Evolutionary conservation across 2,888 invertebrate genomes (phyloP), one percentile per base, ranked within the genome.

Genomic region (Drosophila dives): DNA sequence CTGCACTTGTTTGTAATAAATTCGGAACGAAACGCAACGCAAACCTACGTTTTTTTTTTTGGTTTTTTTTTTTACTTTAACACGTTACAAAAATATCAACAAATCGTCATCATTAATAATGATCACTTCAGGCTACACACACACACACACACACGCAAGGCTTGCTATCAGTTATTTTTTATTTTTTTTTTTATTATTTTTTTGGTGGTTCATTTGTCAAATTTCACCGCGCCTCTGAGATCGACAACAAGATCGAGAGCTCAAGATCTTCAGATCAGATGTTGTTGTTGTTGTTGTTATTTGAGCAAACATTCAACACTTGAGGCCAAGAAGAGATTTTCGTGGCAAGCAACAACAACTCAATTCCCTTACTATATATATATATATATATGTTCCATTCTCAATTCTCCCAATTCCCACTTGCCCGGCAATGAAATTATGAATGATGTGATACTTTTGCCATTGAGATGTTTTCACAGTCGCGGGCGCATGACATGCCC

Each of bases 101-200:
- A 92, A 92, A 92, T 92, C 92, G 92, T 91, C 91, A 92, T 92
- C 92, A 92, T 92, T 92, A 92, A 92, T 92, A 92, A 92, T 90
- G 90, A 92, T 92, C 92, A 91, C 89, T 89, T 85, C 74, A 70
- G 75, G 81, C 86, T 48, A 75, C 60, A 69, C 63, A 59, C 66
- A 69, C 71, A 54, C 20, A 60, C 49, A 23, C 17, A 55, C 36
- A 12, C 56, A 56, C 45, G 23, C 55, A 65, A 26, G 29, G 63
- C 65, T 61, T 71, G 70, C 75, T 77, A 79, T 77, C 69, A 66
- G 66, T 64, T 63, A 48, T 60, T 40, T 45, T 45, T 4, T 45
- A 15, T 54, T 55, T 62, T 15, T 58, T 29, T 64, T 49, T 54
- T 55, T 48, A 20, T 29, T 58, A 42, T 72, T 51, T 76, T 81